These are phyloP conservation scores for Nymphalis io DNA, from an alignment of 1,140 invertebrate genomes.

Conservation along the genomic window DNA sequence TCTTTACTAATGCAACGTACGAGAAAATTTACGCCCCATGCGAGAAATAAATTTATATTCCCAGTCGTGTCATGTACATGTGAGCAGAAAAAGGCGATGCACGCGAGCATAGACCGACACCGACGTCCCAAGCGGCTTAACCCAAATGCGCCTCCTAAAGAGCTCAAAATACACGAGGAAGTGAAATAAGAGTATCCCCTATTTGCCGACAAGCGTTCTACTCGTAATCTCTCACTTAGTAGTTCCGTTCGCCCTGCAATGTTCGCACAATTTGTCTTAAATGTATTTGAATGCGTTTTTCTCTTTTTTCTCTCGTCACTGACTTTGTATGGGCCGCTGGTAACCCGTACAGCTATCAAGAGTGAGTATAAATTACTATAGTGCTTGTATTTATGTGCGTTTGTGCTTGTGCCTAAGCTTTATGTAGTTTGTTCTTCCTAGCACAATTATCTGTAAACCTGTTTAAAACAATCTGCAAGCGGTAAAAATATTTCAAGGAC, in stretches of 20 bases:
- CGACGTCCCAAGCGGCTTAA: conserved; percentile 70
- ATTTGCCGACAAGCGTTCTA: conserved; percentile 76
- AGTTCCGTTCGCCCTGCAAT: conserved; percentile 81
- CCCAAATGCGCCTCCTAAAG: conserved; percentile 70
- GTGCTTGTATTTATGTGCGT: conserved; percentile 78
- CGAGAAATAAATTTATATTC: conserved; percentile 49
- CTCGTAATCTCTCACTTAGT: conserved; percentile 81
- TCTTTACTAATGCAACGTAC: background rate
- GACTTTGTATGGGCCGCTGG: conserved; percentile 82
- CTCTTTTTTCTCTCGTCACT: conserved; percentile 82
- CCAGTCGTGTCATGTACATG: conserved; percentile 40
- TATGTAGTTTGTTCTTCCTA: conserved; percentile 70
- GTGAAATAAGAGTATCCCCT: conserved; percentile 70
- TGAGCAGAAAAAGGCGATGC: conserved; percentile 73
- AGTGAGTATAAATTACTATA: conserved; percentile 81
- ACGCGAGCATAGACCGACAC: conserved; percentile 58
- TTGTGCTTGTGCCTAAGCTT: conserved; percentile 80
- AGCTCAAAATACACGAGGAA: conserved; percentile 75
- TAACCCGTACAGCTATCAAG: conserved; percentile 81
- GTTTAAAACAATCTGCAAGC: conserved; percentile 74
- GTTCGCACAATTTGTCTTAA: conserved; percentile 81
- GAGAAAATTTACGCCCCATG: conserved; percentile 41
- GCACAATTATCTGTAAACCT: conserved; percentile 56
- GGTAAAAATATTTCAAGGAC: conserved; percentile 49
- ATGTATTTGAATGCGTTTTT: conserved; percentile 82